A percentile compares a stretch with the other conserved stretches of the same genome.
phyloP scores from a whole-genome alignment of 2,797 vertebrate genomes.

The Melanitta fusca region DNA sequence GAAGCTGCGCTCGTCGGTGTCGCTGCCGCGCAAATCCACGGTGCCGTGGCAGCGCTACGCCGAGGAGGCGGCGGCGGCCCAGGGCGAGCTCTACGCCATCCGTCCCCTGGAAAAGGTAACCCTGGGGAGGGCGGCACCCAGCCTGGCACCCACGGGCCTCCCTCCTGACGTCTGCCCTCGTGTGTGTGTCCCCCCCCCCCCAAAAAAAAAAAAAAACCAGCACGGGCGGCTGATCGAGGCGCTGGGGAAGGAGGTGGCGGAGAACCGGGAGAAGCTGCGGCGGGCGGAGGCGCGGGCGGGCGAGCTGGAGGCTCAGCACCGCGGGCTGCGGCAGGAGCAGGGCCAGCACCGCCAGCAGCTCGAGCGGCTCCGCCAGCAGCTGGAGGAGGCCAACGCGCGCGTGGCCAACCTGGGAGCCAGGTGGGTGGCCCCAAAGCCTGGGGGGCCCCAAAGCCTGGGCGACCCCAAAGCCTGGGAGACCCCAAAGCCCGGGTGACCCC shows the following conservation, averaged over 20 bases:
- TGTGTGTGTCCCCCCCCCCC: no score
- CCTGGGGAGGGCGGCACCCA: not conserved
- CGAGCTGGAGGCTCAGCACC: slow-evolving; percentile 81
- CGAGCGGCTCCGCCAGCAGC: slow-evolving; percentile 71
- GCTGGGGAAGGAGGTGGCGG: slow-evolving; percentile 84
- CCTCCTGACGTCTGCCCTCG: fast-evolving
- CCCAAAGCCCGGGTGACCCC: not conserved
- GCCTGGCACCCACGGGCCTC: not conserved
- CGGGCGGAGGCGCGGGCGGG: slow-evolving; percentile 69
- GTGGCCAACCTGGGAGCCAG: slow-evolving; percentile 79
- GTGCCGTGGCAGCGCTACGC: slow-evolving; percentile 77
- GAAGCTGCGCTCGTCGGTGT: slow-evolving; percentile 5
- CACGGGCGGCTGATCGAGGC: slow-evolving; percentile 38
- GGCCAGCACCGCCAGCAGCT: slow-evolving; percentile 76
- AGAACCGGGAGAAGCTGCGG: slow-evolving; percentile 17
- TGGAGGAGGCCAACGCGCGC: slow-evolving; percentile 79
- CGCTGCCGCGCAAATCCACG: slow-evolving; percentile 68
- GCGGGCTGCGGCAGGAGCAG: slow-evolving; percentile 79
- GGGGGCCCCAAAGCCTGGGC: no score
- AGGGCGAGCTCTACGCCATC: slow-evolving; percentile 1
- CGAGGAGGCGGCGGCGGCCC: slow-evolving; percentile 12
- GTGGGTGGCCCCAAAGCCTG: no score
- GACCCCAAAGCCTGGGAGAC: fast-evolving
- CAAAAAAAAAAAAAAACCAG: not conserved
- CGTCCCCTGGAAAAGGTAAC: slow-evolving; percentile 72